Evolutionary conservation across 2,888 invertebrate species (phyloP).

Genomic region (Caradrina clavipalpis): DNA sequence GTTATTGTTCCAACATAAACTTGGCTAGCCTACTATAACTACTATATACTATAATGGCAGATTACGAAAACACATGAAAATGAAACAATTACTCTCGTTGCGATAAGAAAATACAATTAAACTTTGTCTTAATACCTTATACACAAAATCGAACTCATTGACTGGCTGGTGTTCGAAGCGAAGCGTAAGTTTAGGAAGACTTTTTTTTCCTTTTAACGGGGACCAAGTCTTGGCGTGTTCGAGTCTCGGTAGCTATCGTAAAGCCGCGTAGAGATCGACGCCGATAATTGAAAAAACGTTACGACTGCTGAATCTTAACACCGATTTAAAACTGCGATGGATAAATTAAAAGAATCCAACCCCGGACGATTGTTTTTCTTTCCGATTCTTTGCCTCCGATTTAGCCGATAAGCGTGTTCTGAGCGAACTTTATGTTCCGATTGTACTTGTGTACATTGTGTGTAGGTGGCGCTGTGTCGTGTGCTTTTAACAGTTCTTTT

Average conservation of each 20-base stretch:
- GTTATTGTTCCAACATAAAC: too few relatives aligned
- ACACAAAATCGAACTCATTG: constrained; percentile 68
- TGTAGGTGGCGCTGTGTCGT: constrained; percentile 79
- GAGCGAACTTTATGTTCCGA: constrained; percentile 85
- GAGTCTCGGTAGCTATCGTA: constrained; percentile 84
- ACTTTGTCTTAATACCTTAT: constrained; percentile 41
- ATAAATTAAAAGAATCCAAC: constrained; percentile 89
- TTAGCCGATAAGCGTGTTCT: constrained; percentile 83
- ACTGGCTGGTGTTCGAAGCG: constrained; percentile 62
- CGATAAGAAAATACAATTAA: constrained; percentile 50
- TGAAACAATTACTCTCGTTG: background rate
- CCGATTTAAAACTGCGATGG: constrained; percentile 88
- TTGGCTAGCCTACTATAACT: too few relatives aligned
- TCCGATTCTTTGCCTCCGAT: constrained; percentile 81
- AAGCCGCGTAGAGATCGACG: constrained; percentile 84
- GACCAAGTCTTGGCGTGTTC: constrained; percentile 74
- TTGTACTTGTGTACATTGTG: constrained; percentile 78
- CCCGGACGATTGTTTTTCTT: constrained; percentile 83
- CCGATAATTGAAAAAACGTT: constrained; percentile 88
- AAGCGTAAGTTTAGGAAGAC: constrained; percentile 69
- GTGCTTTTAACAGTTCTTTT: constrained; percentile 71
- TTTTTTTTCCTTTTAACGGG: constrained; percentile 66
- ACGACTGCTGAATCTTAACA: constrained; percentile 88
- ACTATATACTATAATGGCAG: background rate
- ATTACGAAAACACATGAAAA: background rate